Evolutionary conservation across 2,888 invertebrate genomes (phyloP), one percentile per base, ranked within the genome.

Genomic region (Rhamnusium bicolor): DNA sequence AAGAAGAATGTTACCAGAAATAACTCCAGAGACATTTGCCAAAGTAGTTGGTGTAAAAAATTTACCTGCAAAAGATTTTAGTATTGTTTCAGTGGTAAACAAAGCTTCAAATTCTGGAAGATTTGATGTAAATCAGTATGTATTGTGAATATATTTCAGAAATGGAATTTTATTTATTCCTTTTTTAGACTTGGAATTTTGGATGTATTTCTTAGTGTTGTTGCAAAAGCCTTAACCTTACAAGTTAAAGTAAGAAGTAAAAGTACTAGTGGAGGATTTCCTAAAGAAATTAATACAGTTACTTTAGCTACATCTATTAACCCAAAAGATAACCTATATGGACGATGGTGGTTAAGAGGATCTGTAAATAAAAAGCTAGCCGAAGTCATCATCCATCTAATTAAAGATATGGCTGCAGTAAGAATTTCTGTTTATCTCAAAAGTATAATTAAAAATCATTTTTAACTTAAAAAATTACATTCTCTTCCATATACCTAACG

Each of bases 331-430:
- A 83, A 87, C 79, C 85, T 92, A 82, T 89, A 90, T 82, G 79
- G 87, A 68, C 73, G 90, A 71, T 98, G 98, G 98, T 98, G 96
- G 92, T 90, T 98, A 84, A 91, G 95, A 73, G 98, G 98, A 0
- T 91, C 92, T 69, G 95, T 96, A 79, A 93, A 94, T 12, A 92
- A 94, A 78, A 95, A 96, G 85, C 92, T 97, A 74, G 96, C 98
- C 0, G 95, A 96, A 86, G 93, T 94, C 62, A 96, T 98, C 54
- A 95, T 97, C 51, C 92, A 92, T 69, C 91, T 99, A 5, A 92
- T 99, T 16, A 93, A 95, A 75, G 98, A 99, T 84, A 96, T 99
- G 94, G 95, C 96, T 18, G 93, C 94, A 85, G 98, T 97, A 90
- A 90, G 90, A 89, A 51, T 18, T 63, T 32, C 6, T 47, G 14